Conservation (phyloP, 2,113 vertebrate genomes). For the Plecturocebus donacophilus region DNA sequence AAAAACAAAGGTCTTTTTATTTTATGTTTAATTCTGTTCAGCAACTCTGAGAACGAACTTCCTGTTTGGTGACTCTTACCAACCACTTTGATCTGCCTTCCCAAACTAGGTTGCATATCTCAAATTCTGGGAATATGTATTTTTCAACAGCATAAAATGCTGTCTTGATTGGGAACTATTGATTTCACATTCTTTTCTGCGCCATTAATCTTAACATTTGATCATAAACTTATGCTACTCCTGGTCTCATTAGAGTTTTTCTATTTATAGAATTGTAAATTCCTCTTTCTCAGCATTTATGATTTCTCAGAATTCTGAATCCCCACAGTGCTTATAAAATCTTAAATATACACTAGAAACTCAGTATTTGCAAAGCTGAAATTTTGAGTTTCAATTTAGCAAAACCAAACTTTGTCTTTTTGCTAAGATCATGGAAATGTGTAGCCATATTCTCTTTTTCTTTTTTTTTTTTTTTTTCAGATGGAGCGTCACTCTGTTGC, state of each 20-base stretch:
- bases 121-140: background rate
- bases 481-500: too few species aligned
- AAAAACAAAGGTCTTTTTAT: background rate
- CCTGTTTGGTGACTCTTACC: background rate
- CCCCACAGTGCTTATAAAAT: background rate
- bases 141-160: background rate
- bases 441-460: background rate
- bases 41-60: background rate
- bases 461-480: too few species aligned
- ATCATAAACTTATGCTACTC: background rate
- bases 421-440: background rate
- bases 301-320: constrained; percentile 29
- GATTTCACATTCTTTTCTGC: constrained; percentile 13
- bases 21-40: background rate
- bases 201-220: constrained; percentile 22
- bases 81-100: background rate
- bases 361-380: constrained; percentile 4
- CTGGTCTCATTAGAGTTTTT: background rate
- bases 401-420: background rate
- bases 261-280: background rate
- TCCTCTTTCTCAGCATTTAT: background rate
- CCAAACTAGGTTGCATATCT: background rate
- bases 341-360: background rate
- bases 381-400: background rate
- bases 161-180: background rate